Evolutionary conservation across 2,113 vertebrate genomes (phyloP), one percentile per base, ranked within the genome.

Genomic region (Oreochromis aureus): DNA sequence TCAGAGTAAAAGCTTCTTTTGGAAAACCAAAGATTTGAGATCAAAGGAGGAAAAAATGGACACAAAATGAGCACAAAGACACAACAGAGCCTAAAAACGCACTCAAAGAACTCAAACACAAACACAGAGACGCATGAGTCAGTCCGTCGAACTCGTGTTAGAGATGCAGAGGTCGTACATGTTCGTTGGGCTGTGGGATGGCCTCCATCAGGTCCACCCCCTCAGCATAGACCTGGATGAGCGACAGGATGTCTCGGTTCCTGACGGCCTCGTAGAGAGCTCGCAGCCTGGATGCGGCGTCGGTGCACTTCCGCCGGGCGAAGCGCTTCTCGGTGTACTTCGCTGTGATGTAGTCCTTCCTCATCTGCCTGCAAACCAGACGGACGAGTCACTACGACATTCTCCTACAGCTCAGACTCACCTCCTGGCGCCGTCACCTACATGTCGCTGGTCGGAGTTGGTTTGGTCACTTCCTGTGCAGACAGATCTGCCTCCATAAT

Each of bases 311-410:
- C 22, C 94, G 97, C 88, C 92, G 94, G 5, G 97, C 97, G 2
- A 98, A 99, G 13, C 96, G 97, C 90, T 96, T 98, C 94, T 99
- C 98, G 2, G 97, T 98, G 95, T 99, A 99, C 93, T 99, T 99
- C 82, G 98, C 97, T 5, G 96, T 98, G 92, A 99, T 99, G 95
- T 97, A 99, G 94, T 99, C 98, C 95, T 99, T 99, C 89, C 98
- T 96, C 32, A 93, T 97, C 86, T 97, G 98, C 98, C 98, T 99
- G 95, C 7, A 80, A 12, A 22, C 41, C 41, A 58, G 78, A 58
- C n/a, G 46, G 19, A 51, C 1, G 10, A 36, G 69, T 86, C 18
- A 46, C 53, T 10, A 27, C 1, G 4, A 16, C 39, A 34, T 22
- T 44, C n/a, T 22, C 19, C 73, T 9, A 32, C 4, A 78, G 73